phyloP scores from a whole-genome alignment of 2,888 invertebrate genomes.

The Saturnia pavonia region DNA sequence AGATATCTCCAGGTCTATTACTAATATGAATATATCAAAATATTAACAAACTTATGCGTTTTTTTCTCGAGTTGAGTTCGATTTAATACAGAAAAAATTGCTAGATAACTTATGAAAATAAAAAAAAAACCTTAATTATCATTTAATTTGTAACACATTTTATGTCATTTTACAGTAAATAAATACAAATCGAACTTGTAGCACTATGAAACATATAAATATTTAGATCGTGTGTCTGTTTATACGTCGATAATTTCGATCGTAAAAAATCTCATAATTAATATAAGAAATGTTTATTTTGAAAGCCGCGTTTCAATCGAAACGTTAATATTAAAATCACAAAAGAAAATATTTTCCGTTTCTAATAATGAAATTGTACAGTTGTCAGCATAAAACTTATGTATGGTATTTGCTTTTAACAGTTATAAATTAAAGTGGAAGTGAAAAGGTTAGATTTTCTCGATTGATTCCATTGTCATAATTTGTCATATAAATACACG shows the following conservation, averaged over 20 bases:
- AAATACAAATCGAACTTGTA: not conserved
- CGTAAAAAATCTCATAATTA: slow-evolving; percentile 20
- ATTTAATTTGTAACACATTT: not conserved
- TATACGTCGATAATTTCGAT: slow-evolving; percentile 20
- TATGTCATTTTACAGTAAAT: not conserved
- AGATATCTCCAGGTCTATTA: too few species aligned
- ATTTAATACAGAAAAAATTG: too few species aligned
- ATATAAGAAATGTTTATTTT: slow-evolving; percentile 29
- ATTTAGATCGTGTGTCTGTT: slow-evolving; percentile 18
- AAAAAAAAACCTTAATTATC: not conserved
- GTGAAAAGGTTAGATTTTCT: not conserved
- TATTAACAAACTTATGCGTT: too few species aligned
- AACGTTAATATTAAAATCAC: slow-evolving; percentile 20
- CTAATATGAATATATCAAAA: too few species aligned
- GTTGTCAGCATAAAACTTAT: not conserved
- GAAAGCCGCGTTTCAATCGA: slow-evolving; percentile 23
- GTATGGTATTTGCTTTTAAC: not conserved
- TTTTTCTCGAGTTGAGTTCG: too few species aligned
- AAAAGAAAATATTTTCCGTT: slow-evolving; percentile 18
- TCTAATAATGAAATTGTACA: slow-evolving; percentile 16
- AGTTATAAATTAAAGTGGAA: not conserved
- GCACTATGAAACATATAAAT: slow-evolving; percentile 15
- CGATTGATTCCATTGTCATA: not conserved
- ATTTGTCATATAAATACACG: too few species aligned
- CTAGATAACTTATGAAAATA: too few species aligned